phyloP scores from a whole-genome alignment of 2,888 invertebrate genomes.

The Seladonia tumulorum region DNA sequence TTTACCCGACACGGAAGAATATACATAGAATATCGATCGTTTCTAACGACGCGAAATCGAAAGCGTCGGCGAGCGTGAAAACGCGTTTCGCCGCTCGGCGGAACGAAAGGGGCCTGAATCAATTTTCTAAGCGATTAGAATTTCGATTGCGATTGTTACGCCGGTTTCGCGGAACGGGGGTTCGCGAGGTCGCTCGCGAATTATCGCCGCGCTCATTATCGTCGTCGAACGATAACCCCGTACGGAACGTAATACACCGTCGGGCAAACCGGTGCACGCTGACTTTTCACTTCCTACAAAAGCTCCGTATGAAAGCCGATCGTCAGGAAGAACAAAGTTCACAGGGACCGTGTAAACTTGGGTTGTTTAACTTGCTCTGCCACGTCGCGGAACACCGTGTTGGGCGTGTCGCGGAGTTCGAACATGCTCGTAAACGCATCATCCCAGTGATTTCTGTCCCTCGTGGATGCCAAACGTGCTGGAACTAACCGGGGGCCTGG shows the following conservation, averaged over 20 bases:
- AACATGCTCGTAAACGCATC: slow-evolving; percentile 45
- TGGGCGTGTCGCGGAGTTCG: slow-evolving; percentile 21
- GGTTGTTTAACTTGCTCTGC: slow-evolving; percentile 6
- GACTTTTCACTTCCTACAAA: slow-evolving; percentile 17
- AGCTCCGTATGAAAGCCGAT: neutral
- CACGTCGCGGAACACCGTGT: neutral
- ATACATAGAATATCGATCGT: neutral
- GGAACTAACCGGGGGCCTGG: slow-evolving; percentile 14
- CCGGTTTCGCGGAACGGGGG: neutral
- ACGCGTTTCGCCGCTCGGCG: slow-evolving; percentile 5
- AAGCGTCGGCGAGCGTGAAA: neutral
- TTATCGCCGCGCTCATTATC: slow-evolving; percentile 43
- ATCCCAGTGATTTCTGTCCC: slow-evolving; percentile 12
- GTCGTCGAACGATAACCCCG: slow-evolving; percentile 37
- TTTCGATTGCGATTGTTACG: slow-evolving; percentile 4
- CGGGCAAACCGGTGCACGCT: neutral
- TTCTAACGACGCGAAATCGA: slow-evolving; percentile 4
- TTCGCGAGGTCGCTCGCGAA: slow-evolving; percentile 5
- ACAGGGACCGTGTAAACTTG: neutral
- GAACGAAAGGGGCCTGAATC: slow-evolving; percentile 16
- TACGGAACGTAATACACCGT: slow-evolving; percentile 14
- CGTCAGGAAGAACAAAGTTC: neutral
- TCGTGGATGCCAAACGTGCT: slow-evolving; percentile 8
- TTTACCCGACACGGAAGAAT: neutral
- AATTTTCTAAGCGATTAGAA: slow-evolving; percentile 33